Percentiles rank a stretch among this genome's conserved stretches.
Evolutionary conservation across 1,140 invertebrate genomes (phyloP).

Genomic region (Patella vulgata): DNA sequence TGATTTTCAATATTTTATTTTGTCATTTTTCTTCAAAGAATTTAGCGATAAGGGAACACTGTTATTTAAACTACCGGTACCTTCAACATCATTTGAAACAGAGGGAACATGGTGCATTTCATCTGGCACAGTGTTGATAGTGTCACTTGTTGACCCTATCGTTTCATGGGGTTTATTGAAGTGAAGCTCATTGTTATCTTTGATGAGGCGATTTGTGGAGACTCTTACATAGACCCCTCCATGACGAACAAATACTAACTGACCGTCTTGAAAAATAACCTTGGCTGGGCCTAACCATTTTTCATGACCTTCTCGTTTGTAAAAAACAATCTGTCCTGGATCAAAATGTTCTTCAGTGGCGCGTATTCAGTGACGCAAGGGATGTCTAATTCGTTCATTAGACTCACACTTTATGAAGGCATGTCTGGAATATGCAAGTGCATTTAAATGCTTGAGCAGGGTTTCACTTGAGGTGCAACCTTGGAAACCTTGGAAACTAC

Average conservation of each 20-base stretch:
- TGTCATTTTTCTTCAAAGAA: too few relatives aligned
- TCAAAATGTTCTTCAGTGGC: slow-evolving; percentile 19
- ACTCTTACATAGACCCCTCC: slow-evolving; percentile 24
- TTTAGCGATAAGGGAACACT: too few relatives aligned
- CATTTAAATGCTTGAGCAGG: slow-evolving; percentile 27
- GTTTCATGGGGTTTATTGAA: too few relatives aligned
- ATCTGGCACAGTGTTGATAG: too few relatives aligned
- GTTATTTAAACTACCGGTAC: too few relatives aligned
- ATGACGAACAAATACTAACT: slow-evolving; percentile 39
- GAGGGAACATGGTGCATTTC: too few relatives aligned
- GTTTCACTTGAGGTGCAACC: slow-evolving; percentile 20
- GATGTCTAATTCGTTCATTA: slow-evolving; percentile 8
- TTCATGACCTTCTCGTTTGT: slow-evolving; percentile 27
- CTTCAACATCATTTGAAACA: too few relatives aligned
- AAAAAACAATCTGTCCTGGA: slow-evolving; percentile 20
- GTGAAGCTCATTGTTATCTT: too few relatives aligned
- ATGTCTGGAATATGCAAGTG: slow-evolving; percentile 7
- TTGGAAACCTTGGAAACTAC: slow-evolving; percentile 5
- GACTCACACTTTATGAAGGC: slow-evolving; percentile 17
- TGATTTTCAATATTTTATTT: too few relatives aligned
- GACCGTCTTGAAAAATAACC: slow-evolving; percentile 35
- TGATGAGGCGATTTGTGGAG: too few relatives aligned
- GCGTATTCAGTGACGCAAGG: slow-evolving; percentile 14
- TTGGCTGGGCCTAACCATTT: slow-evolving; percentile 28
- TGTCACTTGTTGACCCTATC: too few relatives aligned